Conservation (phyloP, 2,797 vertebrate species). For the Sebastiscus tertius region DNA sequence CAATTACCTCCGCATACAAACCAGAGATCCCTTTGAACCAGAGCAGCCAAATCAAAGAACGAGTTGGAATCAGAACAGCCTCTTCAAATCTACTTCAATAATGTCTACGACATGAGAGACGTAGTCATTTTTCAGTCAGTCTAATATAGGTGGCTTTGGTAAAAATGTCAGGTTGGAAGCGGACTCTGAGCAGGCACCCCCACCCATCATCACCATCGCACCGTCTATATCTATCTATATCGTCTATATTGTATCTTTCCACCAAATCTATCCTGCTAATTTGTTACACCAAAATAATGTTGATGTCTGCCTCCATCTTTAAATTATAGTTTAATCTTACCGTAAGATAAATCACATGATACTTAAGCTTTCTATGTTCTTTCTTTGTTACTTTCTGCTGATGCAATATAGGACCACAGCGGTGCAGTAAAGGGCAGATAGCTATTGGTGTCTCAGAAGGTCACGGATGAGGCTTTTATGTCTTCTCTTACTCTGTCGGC, state of each 20-base stretch:
- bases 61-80: slow-evolving; percentile 41
- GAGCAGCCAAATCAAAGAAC: slow-evolving; percentile 52
- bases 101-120: slow-evolving; percentile 8
- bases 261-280: neutral
- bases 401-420: slow-evolving; percentile 38
- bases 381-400: neutral
- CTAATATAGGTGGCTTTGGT: slow-evolving; percentile 32
- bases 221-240: too few species aligned
- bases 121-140: neutral
- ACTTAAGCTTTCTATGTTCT: neutral
- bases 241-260: neutral
- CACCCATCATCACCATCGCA: neutral
- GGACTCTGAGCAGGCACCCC: neutral
- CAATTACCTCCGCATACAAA: slow-evolving; percentile 55
- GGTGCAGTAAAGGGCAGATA: slow-evolving; percentile 59
- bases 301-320: neutral
- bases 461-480: slow-evolving; percentile 63
- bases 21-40: slow-evolving; percentile 48
- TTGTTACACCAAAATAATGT: neutral
- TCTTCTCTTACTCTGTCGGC: slow-evolving; percentile 51
- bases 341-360: neutral
- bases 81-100: slow-evolving; percentile 41
- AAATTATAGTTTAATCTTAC: neutral
- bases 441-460: slow-evolving; percentile 69
- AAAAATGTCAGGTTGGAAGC: slow-evolving; percentile 36